A percentile compares a stretch with the other conserved stretches of the same genome.
These are phyloP conservation scores for Cecropterus lyciades DNA, from an alignment of 1,140 invertebrate species.

Conservation along the genomic window DNA sequence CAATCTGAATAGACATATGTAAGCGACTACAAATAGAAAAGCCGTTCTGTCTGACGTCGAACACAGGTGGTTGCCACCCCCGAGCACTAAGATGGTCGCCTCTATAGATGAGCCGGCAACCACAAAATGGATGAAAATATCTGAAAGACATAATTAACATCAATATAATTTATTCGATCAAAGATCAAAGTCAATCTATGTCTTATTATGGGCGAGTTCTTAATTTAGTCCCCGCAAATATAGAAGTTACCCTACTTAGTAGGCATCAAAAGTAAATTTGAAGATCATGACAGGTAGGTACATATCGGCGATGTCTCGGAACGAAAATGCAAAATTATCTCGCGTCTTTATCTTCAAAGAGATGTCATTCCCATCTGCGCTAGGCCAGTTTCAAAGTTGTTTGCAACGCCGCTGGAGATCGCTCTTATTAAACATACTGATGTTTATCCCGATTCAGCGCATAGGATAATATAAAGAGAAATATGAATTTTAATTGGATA, in stretches of 20 bases:
- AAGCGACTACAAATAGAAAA: too few relatives aligned
- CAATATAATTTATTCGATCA: background rate
- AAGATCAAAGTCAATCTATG: background rate
- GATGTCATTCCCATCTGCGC: slow-evolving; percentile 78
- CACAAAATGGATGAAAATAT: too few relatives aligned
- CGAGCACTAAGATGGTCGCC: too few relatives aligned
- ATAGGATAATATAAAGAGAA: slow-evolving; percentile 55
- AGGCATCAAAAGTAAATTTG: slow-evolving; percentile 74
- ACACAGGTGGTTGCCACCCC: too few relatives aligned
- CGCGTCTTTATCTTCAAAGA: slow-evolving; percentile 81
- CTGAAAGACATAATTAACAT: background rate
- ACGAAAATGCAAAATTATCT: slow-evolving; percentile 82
- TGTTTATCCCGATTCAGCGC: slow-evolving; percentile 66
- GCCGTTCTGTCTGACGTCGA: too few relatives aligned
- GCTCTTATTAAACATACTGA: slow-evolving; percentile 71
- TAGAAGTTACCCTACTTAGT: slow-evolving; percentile 45
- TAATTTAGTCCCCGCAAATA: slow-evolving; percentile 53
- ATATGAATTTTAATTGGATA: slow-evolving; percentile 58
- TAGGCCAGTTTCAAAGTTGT: slow-evolving; percentile 76
- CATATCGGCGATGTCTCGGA: slow-evolving; percentile 64
- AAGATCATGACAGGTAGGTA: slow-evolving; percentile 61
- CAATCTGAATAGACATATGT: too few relatives aligned
- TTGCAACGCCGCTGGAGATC: slow-evolving; percentile 68
- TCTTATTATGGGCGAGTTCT: background rate
- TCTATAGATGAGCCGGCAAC: too few relatives aligned